Base-by-base conservation (phyloP, 2,113 vertebrate genomes). In the Corythoichthys haematopterus region DNA sequence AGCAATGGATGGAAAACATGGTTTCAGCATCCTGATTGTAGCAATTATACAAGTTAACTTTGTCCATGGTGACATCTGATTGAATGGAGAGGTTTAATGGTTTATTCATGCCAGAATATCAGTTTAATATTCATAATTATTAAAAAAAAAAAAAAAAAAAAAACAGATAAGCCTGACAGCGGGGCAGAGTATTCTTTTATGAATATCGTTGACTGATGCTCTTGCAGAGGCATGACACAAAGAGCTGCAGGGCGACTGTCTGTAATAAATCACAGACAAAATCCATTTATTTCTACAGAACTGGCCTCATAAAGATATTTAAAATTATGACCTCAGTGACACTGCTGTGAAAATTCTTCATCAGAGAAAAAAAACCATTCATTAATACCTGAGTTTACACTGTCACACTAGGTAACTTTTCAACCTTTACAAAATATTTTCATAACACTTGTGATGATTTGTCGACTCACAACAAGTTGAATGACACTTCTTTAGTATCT, bases 221-320 rank as follows among this genome's bases (percentile, higher is more conserved):
- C 4, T 28, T 46, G 59, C 12, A n/a, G 20, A 3, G 40, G 40
- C 16, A 3, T 28, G n/a, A 62, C n/a, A 62, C 20, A 20, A 55
- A 35, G 16, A 20, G 59, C 40, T 28, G 40, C 16, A 3, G 59
- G 53, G 11, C 3, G 28, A 11, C 8, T 13, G 33, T 52, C 38
- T 14, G 36, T 45, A n/a, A 65, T 56, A 56, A 67, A 66, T 69
- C 66, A 70, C 66, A 53, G 16, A 57, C 65, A 73, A 73, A 78
- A 72, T 59, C 38, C 56, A 38, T 64, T 78, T 68, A 65, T 55
- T 50, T 72, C 15, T 57, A 16, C 20, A 43, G 20, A 59, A 50
- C 15, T 1, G 10, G 64, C n/a, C 38, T 53, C 11, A 35, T 78
- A 65, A 72, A 73, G 43, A 46, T 68, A 63, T 50, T 11, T 38